These are phyloP conservation scores for Leptinotarsa undecemlineata DNA, from an alignment of 1,140 invertebrate genomes.

Conservation along the genomic window DNA sequence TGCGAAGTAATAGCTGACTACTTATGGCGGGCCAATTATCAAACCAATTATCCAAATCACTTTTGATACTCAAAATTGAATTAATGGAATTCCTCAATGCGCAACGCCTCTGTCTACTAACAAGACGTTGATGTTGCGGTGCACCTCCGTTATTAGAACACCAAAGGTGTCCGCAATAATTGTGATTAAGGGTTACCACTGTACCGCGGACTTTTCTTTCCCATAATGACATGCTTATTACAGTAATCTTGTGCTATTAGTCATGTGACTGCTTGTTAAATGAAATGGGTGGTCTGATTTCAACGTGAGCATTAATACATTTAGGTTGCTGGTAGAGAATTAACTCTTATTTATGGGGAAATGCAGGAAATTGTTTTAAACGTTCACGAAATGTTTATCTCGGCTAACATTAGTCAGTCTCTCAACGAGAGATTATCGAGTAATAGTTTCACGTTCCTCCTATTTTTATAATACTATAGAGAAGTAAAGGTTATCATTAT, in stretches of 20 bases:
- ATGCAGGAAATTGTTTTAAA: conserved; percentile 1
- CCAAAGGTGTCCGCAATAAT: conserved; percentile 23
- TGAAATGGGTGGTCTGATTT: conserved; percentile 27
- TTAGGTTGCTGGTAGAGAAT: not conserved
- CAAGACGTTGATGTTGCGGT: conserved; percentile 19
- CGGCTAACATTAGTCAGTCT: no score
- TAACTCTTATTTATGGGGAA: conserved; percentile 6
- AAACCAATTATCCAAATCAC: conserved; percentile 3
- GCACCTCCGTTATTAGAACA: conserved; percentile 15
- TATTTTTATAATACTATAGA: no score
- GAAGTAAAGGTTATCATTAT: no score
- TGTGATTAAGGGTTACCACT: conserved; percentile 28
- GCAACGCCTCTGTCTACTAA: conserved; percentile 21
- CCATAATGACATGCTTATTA: conserved; percentile 28
- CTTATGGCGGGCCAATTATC: not conserved
- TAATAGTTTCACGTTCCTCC: no score
- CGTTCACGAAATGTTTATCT: not conserved
- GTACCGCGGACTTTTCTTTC: conserved; percentile 16
- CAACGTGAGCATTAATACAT: conserved; percentile 13
- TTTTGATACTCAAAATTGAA: not conserved
- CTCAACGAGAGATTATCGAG: no score
- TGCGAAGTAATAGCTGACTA: not conserved
- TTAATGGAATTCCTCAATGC: not conserved
- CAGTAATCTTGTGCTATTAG: conserved; percentile 26
- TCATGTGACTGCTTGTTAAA: conserved; percentile 29